Evolutionary conservation across 2,888 invertebrate species (phyloP), one percentile per base, ranked within the genome.

Genomic region (Trichogramma dendrolimi): DNA sequence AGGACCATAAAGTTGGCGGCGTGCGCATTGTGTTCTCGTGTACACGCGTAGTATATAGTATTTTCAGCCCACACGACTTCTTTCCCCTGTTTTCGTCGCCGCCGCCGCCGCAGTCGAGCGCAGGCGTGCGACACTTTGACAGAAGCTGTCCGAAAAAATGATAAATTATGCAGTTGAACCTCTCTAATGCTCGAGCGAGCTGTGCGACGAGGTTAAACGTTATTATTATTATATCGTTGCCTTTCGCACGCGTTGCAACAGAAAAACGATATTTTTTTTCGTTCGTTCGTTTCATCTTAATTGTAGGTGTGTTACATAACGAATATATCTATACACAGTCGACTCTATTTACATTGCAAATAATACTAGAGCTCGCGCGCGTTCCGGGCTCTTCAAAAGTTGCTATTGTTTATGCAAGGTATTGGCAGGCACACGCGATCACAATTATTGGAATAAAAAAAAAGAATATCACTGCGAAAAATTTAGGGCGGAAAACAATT

Each of bases 1-100:
- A 64, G 62, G 62, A 14, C 11, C 61, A 62, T 64, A 60, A 64
- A 62, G 60, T 62, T 59, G 43, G 55, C 53, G 58, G 48, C 39
- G 27, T 27, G 27, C 27, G 58, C 64, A 61, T 64, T 64, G 64
- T 64, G n/a, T 49, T 55, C 58, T 7, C 59, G 55, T 6, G 52
- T 39, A 49, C 39, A 14, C 56, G 27, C 27, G 57, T 53, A 60
- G 50, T 50, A 56, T 54, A 38, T 53, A 60, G 50, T 50, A 56
- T 54, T 42, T 53, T 51, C 58, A 55, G 48, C 64, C 64, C 64
- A 64, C 61, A 48, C 5, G 58, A 8, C 48, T 58, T 50, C 41
- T 14, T 11, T 5, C 59, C 41, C 60, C 55, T 57, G 50, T 63
- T 60, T 58, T 55, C 42, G 41, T 51, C 27, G 27, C 27, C 27